Percentiles rank a stretch among this genome's conserved stretches.
phyloP scores from a whole-genome alignment of 2,797 vertebrate genomes.

The Tokudaia tokunoshimensis region DNA sequence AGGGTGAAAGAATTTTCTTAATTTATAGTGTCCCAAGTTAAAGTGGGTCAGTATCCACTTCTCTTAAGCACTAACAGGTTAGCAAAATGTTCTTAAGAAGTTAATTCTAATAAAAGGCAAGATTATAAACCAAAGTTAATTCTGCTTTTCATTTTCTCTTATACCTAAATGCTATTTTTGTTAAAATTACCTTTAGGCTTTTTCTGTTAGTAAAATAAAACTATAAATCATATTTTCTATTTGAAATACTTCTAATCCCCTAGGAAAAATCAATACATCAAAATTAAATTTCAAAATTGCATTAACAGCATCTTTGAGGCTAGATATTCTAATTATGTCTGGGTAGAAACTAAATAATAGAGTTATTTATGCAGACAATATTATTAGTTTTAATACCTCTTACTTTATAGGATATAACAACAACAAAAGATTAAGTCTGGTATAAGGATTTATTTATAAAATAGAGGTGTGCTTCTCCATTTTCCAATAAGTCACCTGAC shows the following conservation, averaged over 20 bases:
- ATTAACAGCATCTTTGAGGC: slow-evolving; percentile 75
- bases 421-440: slow-evolving; percentile 38
- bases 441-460: slow-evolving; percentile 50
- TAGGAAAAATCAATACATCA: slow-evolving; percentile 82
- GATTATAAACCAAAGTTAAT: slow-evolving; percentile 69
- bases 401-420: slow-evolving; percentile 44
- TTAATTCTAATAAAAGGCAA: background rate
- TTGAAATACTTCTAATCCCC: slow-evolving; percentile 71
- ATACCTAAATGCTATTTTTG: slow-evolving; percentile 67
- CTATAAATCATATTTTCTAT: slow-evolving; percentile 77
- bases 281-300: slow-evolving; percentile 81
- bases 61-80: background rate
- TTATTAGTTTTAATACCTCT: slow-evolving; percentile 71
- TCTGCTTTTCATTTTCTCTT: slow-evolving; percentile 76
- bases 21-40: background rate
- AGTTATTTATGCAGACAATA: slow-evolving; percentile 60
- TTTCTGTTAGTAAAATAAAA: slow-evolving; percentile 61
- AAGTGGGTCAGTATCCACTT: background rate
- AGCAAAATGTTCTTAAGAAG: background rate
- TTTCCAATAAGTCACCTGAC: background rate
- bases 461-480: slow-evolving; percentile 5
- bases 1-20: background rate
- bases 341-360: slow-evolving; percentile 66
- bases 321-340: slow-evolving; percentile 73
- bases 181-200: slow-evolving; percentile 74